These are phyloP conservation scores for Aphelinus certus DNA, from an alignment of 1,140 invertebrate genomes.

Conservation along the genomic window DNA sequence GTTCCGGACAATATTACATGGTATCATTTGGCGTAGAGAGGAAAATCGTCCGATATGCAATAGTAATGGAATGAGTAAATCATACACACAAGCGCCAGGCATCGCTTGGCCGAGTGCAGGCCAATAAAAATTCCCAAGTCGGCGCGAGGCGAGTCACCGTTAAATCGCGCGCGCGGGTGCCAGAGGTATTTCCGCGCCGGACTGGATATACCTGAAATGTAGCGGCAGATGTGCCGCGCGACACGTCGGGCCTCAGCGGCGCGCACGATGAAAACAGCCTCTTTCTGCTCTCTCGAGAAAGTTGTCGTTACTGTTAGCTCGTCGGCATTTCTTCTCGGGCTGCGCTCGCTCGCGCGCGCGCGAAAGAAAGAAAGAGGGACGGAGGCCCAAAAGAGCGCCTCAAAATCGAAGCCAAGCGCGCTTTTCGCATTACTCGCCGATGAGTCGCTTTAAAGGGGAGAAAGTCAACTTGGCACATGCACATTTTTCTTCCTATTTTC, in stretches of 20 bases:
- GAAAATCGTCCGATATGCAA: background rate
- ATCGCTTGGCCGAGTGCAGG: too few relatives aligned
- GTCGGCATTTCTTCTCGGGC: background rate
- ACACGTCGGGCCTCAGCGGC: too few relatives aligned
- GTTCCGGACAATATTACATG: too few relatives aligned
- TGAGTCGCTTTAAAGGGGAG: constrained; percentile 15
- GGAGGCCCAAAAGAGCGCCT: background rate
- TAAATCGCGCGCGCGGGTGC: background rate
- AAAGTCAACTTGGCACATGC: constrained; percentile 14
- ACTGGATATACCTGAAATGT: too few relatives aligned
- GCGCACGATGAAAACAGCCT: too few relatives aligned
- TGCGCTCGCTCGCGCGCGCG: background rate
- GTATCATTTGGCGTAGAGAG: background rate
- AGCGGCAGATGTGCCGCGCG: too few relatives aligned
- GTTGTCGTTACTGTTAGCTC: background rate
- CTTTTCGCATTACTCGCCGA: background rate
- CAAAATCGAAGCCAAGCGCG: background rate
- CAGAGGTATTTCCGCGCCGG: background rate
- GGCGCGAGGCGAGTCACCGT: background rate
- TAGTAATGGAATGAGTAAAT: background rate
- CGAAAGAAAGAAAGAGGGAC: too few relatives aligned
- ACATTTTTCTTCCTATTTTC: too few relatives aligned
- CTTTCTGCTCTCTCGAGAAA: background rate
- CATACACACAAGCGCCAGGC: too few relatives aligned
- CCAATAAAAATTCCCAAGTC: background rate